A percentile compares a stretch with the other conserved stretches of the same genome.
Conservation (phyloP, 2,113 vertebrate species). For the Sphyrna mokarran region DNA sequence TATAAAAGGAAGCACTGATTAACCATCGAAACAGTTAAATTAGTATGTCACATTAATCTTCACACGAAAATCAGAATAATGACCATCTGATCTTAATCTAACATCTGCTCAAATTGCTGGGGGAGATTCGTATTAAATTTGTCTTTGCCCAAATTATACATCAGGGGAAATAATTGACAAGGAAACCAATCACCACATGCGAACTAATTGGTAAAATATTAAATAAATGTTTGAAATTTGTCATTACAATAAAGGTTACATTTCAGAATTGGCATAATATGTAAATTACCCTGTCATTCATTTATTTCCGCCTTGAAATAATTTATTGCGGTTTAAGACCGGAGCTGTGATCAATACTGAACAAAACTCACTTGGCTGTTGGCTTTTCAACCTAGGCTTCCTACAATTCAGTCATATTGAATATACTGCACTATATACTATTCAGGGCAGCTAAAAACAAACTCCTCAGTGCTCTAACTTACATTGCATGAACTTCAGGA, state of each 20-base stretch:
- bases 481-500: background rate
- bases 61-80: background rate
- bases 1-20: background rate
- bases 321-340: background rate
- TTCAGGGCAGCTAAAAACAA: background rate
- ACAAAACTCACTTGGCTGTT: background rate
- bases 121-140: background rate
- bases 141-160: background rate
- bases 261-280: background rate
- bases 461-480: background rate
- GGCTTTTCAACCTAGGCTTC: background rate
- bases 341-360: background rate
- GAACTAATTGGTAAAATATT: slow-evolving; percentile 7
- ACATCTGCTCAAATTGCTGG: background rate
- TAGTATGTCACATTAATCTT: background rate
- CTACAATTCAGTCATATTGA: background rate
- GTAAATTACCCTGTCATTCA: background rate
- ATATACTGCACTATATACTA: background rate
- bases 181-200: background rate
- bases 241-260: slow-evolving; percentile 29
- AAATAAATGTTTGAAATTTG: slow-evolving; percentile 16
- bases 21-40: background rate
- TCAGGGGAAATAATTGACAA: background rate
- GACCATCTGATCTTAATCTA: background rate
- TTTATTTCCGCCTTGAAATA: background rate